phyloP scores from a whole-genome alignment of 2,113 vertebrate species.

The Tilapia sparmanii region DNA sequence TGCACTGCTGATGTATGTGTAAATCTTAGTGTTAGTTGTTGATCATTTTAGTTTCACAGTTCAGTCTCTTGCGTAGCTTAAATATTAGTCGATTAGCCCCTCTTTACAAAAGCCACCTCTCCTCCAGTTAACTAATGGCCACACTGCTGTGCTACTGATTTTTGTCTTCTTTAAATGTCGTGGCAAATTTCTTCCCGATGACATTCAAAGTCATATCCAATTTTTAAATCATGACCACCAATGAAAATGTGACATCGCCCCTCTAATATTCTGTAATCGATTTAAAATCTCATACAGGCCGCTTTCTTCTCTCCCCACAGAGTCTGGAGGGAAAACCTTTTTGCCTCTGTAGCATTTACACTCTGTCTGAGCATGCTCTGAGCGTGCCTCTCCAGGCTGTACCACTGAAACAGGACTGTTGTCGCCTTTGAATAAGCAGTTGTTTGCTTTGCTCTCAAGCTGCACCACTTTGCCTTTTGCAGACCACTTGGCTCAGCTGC shows the following conservation, averaged over 20 bases:
- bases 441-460: slow-evolving; percentile 18
- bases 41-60: not conserved
- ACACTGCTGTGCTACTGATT: not conserved
- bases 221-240: not conserved
- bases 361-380: not conserved
- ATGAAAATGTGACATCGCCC: not conserved
- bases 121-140: not conserved
- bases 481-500: not conserved
- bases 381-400: not conserved
- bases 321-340: not conserved
- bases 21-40: not conserved
- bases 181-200: not conserved
- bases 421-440: not conserved
- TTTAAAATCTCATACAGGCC: not conserved
- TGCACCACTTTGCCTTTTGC: not conserved
- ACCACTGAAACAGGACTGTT: not conserved
- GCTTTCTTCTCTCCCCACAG: not conserved
- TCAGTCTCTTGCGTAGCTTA: not conserved
- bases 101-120: not conserved
- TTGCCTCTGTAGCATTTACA: not conserved
- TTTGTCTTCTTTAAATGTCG: not conserved
- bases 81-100: not conserved
- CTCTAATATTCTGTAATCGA: not conserved
- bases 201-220: not conserved
- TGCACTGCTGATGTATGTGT: not conserved